phyloP scores from a whole-genome alignment of 2,888 invertebrate species.

The Apodemia hepburni region DNA sequence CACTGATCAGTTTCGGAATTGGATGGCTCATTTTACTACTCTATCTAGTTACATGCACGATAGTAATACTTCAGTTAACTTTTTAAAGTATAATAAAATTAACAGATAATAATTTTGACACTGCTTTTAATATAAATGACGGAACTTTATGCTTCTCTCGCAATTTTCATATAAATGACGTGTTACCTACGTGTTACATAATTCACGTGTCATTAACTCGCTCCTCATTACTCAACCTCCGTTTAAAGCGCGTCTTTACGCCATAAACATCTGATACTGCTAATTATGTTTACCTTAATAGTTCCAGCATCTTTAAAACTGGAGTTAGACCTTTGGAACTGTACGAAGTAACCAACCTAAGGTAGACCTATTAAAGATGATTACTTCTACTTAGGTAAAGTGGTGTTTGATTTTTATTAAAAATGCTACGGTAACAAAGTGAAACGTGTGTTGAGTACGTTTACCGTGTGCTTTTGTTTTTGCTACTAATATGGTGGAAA shows the following conservation, averaged over 20 bases:
- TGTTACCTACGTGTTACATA: conserved; percentile 3
- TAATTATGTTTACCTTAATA: not conserved
- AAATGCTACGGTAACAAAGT: no score
- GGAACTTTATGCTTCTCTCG: not conserved
- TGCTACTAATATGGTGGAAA: no score
- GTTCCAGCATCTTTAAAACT: not conserved
- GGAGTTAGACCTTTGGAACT: not conserved
- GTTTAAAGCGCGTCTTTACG: not conserved
- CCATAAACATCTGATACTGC: not conserved
- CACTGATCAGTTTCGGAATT: no score
- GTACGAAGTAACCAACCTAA: not conserved
- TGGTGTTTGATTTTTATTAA: no score
- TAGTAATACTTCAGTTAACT: no score
- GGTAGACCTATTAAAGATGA: not conserved
- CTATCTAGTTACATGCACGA: no score
- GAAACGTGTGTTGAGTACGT: no score
- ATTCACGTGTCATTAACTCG: not conserved
- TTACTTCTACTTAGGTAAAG: not conserved
- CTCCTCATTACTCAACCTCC: not conserved
- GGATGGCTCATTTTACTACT: no score
- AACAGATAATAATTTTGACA: not conserved
- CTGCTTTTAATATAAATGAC: not conserved
- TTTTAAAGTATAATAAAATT: not conserved
- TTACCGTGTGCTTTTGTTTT: no score
- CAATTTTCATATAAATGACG: not conserved